Percentiles rank a stretch among this genome's conserved stretches.
Conservation (phyloP, 2,113 vertebrate species). For the Salvelinus sp. region DNA sequence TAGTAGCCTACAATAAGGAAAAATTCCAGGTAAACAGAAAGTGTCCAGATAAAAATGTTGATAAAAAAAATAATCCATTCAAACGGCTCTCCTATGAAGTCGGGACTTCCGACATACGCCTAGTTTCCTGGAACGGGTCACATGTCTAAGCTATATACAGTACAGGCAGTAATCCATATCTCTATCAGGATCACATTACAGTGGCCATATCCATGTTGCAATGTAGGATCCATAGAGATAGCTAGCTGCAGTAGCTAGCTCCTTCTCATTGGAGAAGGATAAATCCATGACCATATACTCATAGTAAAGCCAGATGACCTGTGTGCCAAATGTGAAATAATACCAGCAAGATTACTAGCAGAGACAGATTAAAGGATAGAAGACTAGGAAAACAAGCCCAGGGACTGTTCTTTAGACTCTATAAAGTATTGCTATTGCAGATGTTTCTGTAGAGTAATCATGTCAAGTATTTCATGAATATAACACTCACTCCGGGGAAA, state of each 20-base stretch:
- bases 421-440: neutral
- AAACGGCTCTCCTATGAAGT: too few relatives aligned
- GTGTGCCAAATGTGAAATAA: neutral
- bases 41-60: too few relatives aligned
- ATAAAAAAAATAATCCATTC: too few relatives aligned
- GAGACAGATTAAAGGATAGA: neutral
- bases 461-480: constrained; percentile 25
- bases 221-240: too few relatives aligned
- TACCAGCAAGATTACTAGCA: constrained; percentile 1
- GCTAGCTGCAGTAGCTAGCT: neutral
- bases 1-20: too few relatives aligned
- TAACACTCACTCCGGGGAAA: constrained; percentile 18
- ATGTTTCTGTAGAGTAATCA: constrained; percentile 11
- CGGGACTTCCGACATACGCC: too few relatives aligned
- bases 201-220: neutral
- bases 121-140: too few relatives aligned
- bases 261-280: too few relatives aligned
- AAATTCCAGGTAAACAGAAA: too few relatives aligned
- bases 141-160: too few relatives aligned
- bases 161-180: too few relatives aligned
- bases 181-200: too few relatives aligned
- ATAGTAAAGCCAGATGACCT: neutral
- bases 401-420: neutral
- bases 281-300: neutral
- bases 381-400: neutral